Percentiles rank a stretch among this genome's conserved stretches.
These are phyloP conservation scores for Pterobdella sp. DNA, from an alignment of 2,888 invertebrate genomes.

Conservation along the genomic window DNA sequence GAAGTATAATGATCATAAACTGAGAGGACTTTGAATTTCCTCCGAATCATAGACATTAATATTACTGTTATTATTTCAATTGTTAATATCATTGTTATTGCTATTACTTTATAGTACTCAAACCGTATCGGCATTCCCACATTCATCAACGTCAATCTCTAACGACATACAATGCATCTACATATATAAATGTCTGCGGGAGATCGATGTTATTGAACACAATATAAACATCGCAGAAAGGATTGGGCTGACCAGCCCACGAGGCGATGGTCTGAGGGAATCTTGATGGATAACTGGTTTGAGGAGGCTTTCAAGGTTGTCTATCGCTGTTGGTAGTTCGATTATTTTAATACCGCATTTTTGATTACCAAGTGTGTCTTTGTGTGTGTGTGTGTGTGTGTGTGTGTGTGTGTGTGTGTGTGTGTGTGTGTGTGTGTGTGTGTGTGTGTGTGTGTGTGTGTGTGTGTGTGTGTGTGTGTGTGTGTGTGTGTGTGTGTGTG, in stretches of 20 bases:
- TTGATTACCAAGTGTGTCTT: no score
- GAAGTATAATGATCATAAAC: no score
- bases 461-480: not conserved
- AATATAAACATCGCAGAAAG: constrained; percentile 45
- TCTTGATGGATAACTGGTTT: not conserved
- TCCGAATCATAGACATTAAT: no score
- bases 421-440: not conserved
- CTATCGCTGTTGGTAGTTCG: no score
- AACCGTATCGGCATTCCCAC: not conserved
- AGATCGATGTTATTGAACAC: constrained; percentile 46
- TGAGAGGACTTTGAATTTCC: no score
- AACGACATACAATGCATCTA: constrained; percentile 25
- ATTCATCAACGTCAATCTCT: not conserved
- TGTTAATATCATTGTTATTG: constrained; percentile 12
- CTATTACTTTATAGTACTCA: not conserved
- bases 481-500: not conserved
- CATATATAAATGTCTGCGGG: constrained; percentile 41
- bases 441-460: not conserved
- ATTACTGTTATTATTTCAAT: not conserved
- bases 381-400: not conserved
- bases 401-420: not conserved
- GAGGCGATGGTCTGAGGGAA: not conserved
- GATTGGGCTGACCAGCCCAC: constrained; percentile 42
- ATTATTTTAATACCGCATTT: no score
- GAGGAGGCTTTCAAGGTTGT: not conserved